Conservation (phyloP, 64 coral and sea anemone genomes). For the Montipora efflorescens region DNA sequence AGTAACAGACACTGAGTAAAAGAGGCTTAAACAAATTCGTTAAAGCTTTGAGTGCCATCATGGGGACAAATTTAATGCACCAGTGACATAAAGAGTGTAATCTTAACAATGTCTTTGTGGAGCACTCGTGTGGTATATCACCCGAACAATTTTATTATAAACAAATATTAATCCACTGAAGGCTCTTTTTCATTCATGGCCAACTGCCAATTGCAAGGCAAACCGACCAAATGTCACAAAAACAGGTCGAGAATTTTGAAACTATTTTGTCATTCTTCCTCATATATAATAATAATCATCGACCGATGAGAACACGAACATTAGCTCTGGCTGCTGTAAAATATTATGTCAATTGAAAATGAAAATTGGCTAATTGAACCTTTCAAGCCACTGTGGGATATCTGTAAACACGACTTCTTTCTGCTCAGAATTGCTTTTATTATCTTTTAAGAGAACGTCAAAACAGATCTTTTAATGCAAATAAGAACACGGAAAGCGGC, state of each 20-base stretch:
- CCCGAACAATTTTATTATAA: conserved; percentile 22
- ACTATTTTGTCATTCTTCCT: not conserved
- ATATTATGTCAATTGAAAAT: conserved; percentile 40
- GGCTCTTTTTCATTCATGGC: not conserved
- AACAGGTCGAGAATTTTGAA: not conserved
- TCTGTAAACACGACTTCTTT: conserved; percentile 46
- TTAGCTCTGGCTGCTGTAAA: not conserved
- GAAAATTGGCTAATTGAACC: conserved; percentile 18
- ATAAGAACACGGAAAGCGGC: not conserved
- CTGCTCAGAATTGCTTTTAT: conserved; percentile 47
- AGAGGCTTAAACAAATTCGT: not conserved
- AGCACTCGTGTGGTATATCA: not conserved
- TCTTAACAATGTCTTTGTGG: conserved; percentile 38
- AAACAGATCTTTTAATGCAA: conserved; percentile 45
- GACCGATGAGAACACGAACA: not conserved
- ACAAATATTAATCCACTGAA: conserved; percentile 21
- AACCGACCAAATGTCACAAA: not conserved
- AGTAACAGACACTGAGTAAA: not conserved
- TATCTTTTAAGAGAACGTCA: conserved; percentile 39
- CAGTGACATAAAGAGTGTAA: conserved; percentile 39
- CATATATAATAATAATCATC: not conserved
- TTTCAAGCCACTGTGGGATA: conserved; percentile 22
- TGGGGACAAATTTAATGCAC: conserved; percentile 31
- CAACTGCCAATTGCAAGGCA: not conserved
- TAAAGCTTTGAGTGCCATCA: conserved; percentile 14